Base-by-base conservation (phyloP, 2,888 invertebrate species). In the Thymelicus sylvestris region DNA sequence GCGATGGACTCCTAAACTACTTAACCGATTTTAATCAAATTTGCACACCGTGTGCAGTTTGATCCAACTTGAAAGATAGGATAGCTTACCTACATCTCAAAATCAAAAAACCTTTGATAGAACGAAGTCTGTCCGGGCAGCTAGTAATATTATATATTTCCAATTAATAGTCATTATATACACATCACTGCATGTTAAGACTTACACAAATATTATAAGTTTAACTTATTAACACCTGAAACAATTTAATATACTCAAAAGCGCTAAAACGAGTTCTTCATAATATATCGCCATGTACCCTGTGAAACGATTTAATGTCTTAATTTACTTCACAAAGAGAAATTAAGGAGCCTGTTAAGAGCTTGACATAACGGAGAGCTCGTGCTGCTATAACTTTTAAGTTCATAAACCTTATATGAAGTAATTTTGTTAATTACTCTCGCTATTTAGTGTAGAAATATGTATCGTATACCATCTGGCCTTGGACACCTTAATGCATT, bases 281-380 rank as follows among this genome's bases (percentile, higher is more conserved):
- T 71, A 71, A 71, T 71, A 66, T 71, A 74, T 74, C 72, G 68
- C 73, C 72, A 71, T 76, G 74, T 74, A 82, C 82, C 83, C 82
- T 84, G 86, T 86, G 88, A 90, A 91, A 90, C 91, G 89, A 90
- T 91, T 91, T 91, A 90, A 90, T 88, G 89, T 90, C 87, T 91
- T 90, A 91, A 92, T 92, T 92, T 91, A 87, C 88, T 87, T 88
- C 85, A 88, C 91, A 91, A 91, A 91, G 91, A 88, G 90, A 90
- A 89, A 91, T 92, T 91, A 90, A 92, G 89, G 86, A 88, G 88
- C 84, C 87, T 88, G 90, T 90, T 93, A 91, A 91, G 88, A 91
- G 91, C 92, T 84, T 88, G 89, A 91, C 91, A 90, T 91, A 91
- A 92, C 89, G 89, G 86, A 92, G 92, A 90, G 91, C 89, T 88